Evolutionary conservation across 2,888 invertebrate species (phyloP), one percentile per base, ranked within the genome.

Genomic region (Blera fallax): DNA sequence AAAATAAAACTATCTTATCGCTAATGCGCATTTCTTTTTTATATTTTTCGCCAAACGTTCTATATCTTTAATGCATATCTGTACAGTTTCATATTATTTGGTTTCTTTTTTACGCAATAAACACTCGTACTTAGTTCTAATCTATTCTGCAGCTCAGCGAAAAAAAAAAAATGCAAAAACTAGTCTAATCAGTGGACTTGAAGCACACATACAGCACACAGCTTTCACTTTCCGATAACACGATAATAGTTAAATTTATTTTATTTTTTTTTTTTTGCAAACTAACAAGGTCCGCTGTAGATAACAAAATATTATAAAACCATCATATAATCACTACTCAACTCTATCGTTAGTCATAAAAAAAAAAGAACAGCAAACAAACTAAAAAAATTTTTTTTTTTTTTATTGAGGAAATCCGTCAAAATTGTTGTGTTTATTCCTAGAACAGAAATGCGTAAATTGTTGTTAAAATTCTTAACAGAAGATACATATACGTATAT

Each of bases 221-320:
- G 34, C 69, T 81, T 79, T 80, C 60, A 67, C 69, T 76, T 80
- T 73, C 37, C 18, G 74, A 81, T 69, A 74, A 81, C 60, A 56
- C 54, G 64, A 34, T 56, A 65, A 65, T 74, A 64, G 52, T 73
- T 60, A 50, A 14, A 48, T 34, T 24, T 34, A 14, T 58, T 43
- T 43, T 40, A 0, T 60, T 54, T 43, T 29, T 60, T 54, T 43
- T 29, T 74, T 11, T 64, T 67, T 34, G 14, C 24, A 58, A 58
- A 67, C 56, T 65, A 56, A 16, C 34, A 56, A 34, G 24, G 7
- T 32, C 16, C 64, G 40, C 6, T 43, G 21, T 11, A 8, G 60
- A 62, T 62, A 65, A 65, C 11, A 32, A 54, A 43, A 24, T 45
- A 62, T 56, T 34, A 52, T 45, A 56, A 65, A 65, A 45, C 56